phyloP scores from a whole-genome alignment of 2,888 invertebrate genomes.

The Taphrorychus bicolor region DNA sequence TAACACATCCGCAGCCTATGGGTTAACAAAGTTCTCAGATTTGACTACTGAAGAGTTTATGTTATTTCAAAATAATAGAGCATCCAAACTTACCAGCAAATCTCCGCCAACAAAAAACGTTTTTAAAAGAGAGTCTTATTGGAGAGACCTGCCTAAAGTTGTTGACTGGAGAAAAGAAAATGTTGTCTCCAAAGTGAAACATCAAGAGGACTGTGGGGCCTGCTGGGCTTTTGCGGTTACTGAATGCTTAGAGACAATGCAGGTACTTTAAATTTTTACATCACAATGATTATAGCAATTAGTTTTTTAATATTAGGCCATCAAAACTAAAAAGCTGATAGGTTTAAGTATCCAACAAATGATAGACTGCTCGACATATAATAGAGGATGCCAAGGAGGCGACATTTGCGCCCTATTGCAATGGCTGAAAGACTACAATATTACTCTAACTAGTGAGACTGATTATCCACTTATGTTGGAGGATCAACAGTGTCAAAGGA shows the following conservation, averaged over 20 bases:
- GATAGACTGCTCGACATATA: slow-evolving; percentile 81
- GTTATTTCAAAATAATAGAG: slow-evolving; percentile 41
- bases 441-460: slow-evolving; percentile 64
- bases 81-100: neutral
- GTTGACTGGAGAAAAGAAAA: slow-evolving; percentile 65
- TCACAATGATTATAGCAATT: slow-evolving; percentile 42
- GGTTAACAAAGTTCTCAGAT: slow-evolving; percentile 68
- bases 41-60: slow-evolving; percentile 67
- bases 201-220: slow-evolving; percentile 81
- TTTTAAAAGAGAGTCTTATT: slow-evolving; percentile 53
- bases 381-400: slow-evolving; percentile 80
- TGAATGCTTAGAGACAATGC: slow-evolving; percentile 78
- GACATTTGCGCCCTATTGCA: slow-evolving; percentile 78
- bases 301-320: slow-evolving; percentile 59
- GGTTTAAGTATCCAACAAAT: slow-evolving; percentile 79
- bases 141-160: slow-evolving; percentile 37
- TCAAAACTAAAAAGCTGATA: slow-evolving; percentile 67
- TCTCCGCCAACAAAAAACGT: neutral
- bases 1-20: slow-evolving; percentile 63
- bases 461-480: slow-evolving; percentile 70
- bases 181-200: slow-evolving; percentile 70
- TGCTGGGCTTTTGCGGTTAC: slow-evolving; percentile 88
- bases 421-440: slow-evolving; percentile 71
- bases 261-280: slow-evolving; percentile 35
- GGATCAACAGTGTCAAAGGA: slow-evolving; percentile 61